phyloP scores from a whole-genome alignment of 2,888 invertebrate genomes.

The Athalia cordata region DNA sequence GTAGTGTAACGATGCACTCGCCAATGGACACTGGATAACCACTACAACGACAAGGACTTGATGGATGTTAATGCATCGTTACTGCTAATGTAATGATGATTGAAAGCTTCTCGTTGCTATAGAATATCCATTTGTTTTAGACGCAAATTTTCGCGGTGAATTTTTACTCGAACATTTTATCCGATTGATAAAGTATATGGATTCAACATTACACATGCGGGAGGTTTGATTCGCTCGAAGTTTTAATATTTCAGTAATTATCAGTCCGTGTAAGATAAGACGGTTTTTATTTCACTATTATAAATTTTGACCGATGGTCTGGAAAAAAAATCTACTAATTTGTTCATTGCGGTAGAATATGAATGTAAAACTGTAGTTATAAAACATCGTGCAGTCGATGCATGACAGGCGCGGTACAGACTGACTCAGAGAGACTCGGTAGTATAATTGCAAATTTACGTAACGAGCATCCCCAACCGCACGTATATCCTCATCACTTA shows the following conservation, averaged over 20 bases:
- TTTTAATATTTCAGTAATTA: not conserved
- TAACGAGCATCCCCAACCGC: slow-evolving; percentile 35
- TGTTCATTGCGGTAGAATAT: too few relatives aligned
- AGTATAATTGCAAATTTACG: slow-evolving; percentile 41
- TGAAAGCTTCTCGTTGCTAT: slow-evolving; percentile 62
- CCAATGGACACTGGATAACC: slow-evolving; percentile 59
- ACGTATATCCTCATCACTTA: slow-evolving; percentile 22
- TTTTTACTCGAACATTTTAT: not conserved
- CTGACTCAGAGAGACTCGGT: not conserved
- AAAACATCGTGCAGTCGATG: too few relatives aligned
- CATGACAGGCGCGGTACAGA: too few relatives aligned
- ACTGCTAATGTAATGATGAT: slow-evolving; percentile 68
- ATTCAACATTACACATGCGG: not conserved
- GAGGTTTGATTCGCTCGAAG: too few relatives aligned
- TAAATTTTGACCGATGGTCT: too few relatives aligned
- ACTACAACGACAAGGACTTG: slow-evolving; percentile 65
- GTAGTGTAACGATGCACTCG: slow-evolving; percentile 53
- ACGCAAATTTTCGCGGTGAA: slow-evolving; percentile 17
- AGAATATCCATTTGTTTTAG: slow-evolving; percentile 16
- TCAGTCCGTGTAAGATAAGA: too few relatives aligned
- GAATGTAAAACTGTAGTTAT: too few relatives aligned
- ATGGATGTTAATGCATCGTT: slow-evolving; percentile 68
- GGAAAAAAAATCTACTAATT: too few relatives aligned
- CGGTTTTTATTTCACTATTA: too few relatives aligned
- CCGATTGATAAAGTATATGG: not conserved